Percentiles rank a stretch among this genome's conserved stretches.
These are phyloP conservation scores for Trichoplax adhaerens DNA, from an alignment of 37 sponge, comb jelly and placozoan species.

Conservation along the genomic window DNA sequence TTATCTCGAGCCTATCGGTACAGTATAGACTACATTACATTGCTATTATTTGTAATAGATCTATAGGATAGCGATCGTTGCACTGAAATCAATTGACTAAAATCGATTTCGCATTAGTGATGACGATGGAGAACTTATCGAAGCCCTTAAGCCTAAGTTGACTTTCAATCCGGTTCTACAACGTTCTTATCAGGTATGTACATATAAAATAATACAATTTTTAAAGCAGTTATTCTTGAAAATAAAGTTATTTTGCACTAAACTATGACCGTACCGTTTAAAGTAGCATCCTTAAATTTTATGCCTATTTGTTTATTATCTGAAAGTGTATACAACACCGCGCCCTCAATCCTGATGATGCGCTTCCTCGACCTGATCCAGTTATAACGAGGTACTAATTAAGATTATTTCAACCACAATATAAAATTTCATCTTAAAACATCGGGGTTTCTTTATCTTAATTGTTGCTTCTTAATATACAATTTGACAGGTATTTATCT, in stretches of 20 bases:
- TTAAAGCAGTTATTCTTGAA: neutral
- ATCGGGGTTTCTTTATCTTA: too few species aligned
- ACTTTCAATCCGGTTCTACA: slow-evolving; percentile 65
- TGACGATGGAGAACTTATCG: slow-evolving; percentile 34
- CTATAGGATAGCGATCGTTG: neutral
- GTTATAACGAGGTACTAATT: slow-evolving; percentile 10
- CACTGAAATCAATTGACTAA: neutral
- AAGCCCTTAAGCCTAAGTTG: slow-evolving; percentile 48
- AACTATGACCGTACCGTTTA: too few species aligned
- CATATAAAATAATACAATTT: neutral
- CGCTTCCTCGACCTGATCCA: slow-evolving; percentile 54
- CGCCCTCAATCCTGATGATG: slow-evolving; percentile 32
- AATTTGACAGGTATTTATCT: neutral
- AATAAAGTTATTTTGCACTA: too few species aligned
- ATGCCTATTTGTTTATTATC: neutral
- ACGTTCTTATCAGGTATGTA: slow-evolving; percentile 43
- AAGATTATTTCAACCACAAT: too few species aligned
- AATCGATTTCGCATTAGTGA: slow-evolving; percentile 22
- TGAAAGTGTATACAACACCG: slow-evolving; percentile 46
- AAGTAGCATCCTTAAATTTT: neutral
- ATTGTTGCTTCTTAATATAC: neutral
- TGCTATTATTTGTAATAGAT: neutral
- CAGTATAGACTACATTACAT: neutral
- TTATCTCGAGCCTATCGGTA: slow-evolving; percentile 17
- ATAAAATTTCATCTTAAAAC: too few species aligned